Base-by-base conservation (phyloP, 2,888 invertebrate species). In the Lathronympha strigana region DNA sequence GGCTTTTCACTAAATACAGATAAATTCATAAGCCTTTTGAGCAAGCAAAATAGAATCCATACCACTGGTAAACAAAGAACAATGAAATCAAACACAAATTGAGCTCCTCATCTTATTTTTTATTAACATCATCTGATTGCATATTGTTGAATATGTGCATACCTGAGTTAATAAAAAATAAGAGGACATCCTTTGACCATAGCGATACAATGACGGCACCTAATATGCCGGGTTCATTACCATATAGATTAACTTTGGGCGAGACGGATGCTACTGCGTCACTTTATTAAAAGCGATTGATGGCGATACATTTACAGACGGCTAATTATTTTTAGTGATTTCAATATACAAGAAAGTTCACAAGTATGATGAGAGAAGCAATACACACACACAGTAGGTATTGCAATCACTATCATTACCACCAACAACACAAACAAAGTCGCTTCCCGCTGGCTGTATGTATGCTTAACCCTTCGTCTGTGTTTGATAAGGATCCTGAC, bases 221-320 rank as follows among this genome's bases (percentile, higher is more conserved):
- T 64, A 54, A 57, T 70, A 69, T 67, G 67, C 40, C 55, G 33
- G 21, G 60, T 70, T 71, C 74, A 74, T 73, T 74, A 74, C 68
- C 73, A 74, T 74, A 73, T 72, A 73, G 72, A 74, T 74, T 70
- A 74, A 67, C 47, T 49, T 21, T 17, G 36, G 17, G 28, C 17
- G 28, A 55, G 62, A 63, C 60, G 38, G 40, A 55, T 68, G 61
- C 40, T 23, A 19, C 15, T 50, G 23, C 31, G 21, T 19, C 36
- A 17, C 28, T 38, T 40, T 43, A 40, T 43, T 55, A 43, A 43
- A 54, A 43, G 17, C 38, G 28, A 28, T 55, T 19, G 43, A 43
- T 28, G 17, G 17, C 21, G 4, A 28, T 45, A 13, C 8, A 21
- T 19, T 11, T 4, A 31, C n/a, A 11, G 33, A 33, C 33, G 51